Conservation (phyloP, 2,888 invertebrate genomes). For the Hermaeophaga mercurialis region DNA sequence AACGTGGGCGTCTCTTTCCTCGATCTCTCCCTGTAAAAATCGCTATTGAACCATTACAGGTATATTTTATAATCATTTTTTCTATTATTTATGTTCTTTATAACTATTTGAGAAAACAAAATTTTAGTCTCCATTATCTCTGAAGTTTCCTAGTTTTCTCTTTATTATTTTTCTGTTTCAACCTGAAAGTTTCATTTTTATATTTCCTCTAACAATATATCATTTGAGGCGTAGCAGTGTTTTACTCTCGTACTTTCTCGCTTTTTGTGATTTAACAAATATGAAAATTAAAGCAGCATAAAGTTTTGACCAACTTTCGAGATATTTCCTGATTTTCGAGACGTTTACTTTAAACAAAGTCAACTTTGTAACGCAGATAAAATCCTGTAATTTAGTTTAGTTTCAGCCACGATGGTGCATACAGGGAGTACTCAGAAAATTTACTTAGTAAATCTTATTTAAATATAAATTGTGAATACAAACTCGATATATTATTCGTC, state of each 20-base stretch:
- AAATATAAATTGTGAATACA: no score
- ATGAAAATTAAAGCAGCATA: conserved; percentile 34
- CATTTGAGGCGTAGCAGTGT: neutral
- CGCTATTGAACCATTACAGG: no score
- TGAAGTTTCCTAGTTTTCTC: no score
- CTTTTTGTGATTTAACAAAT: conserved; percentile 25
- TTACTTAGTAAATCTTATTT: no score
- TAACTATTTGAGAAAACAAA: no score
- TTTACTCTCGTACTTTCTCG: neutral
- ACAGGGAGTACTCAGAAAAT: neutral
- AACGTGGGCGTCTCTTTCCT: no score
- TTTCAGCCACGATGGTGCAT: neutral
- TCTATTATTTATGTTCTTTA: no score
- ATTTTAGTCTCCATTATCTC: no score
- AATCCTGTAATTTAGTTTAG: conserved; percentile 37
- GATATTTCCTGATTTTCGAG: conserved; percentile 36
- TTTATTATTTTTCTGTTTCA: neutral
- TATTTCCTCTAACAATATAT: conserved; percentile 4
- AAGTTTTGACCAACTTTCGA: conserved; percentile 33
- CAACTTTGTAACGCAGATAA: conserved; percentile 35
- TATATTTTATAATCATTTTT: no score
- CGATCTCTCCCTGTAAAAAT: no score
- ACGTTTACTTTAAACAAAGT: conserved; percentile 37
- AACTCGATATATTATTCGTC: no score
- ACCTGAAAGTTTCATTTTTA: neutral